Evolutionary conservation across 2,797 vertebrate species (phyloP).

Genomic region (Anomalospiza imberbis): DNA sequence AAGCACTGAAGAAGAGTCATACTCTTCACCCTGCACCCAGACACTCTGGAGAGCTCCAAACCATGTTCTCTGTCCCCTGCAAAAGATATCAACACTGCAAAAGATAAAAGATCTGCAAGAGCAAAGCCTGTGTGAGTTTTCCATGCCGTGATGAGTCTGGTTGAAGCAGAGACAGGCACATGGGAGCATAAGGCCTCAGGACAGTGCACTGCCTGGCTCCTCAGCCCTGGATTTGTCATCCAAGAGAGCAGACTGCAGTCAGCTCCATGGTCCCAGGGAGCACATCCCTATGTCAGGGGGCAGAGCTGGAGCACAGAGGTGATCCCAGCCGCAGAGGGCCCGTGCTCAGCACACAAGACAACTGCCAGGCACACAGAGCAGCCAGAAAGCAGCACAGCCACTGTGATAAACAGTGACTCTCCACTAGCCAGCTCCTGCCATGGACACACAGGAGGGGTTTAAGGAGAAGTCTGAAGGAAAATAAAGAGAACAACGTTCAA

Average conservation of each 20-base stretch:
- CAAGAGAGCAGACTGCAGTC: not conserved
- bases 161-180: not conserved
- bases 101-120: not conserved
- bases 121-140: not conserved
- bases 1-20: not conserved
- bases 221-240: not conserved
- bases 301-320: not conserved
- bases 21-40: not conserved
- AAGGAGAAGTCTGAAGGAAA: not conserved
- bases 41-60: not conserved
- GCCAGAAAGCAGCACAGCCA: not conserved
- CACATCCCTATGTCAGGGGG: not conserved
- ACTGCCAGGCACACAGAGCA: not conserved
- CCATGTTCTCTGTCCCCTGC: not conserved
- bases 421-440: not conserved
- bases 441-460: not conserved
- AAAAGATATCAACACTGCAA: not conserved
- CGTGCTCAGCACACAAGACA: not conserved
- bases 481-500: not conserved
- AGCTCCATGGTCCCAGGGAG: not conserved
- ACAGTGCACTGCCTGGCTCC: not conserved
- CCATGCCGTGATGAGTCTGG: not conserved
- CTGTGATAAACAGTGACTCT: not conserved
- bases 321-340: not conserved
- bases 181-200: not conserved